Evolutionary conservation across 2,113 vertebrate genomes (phyloP), one percentile per base, ranked within the genome.

Genomic region (Anolis sagrei): DNA sequence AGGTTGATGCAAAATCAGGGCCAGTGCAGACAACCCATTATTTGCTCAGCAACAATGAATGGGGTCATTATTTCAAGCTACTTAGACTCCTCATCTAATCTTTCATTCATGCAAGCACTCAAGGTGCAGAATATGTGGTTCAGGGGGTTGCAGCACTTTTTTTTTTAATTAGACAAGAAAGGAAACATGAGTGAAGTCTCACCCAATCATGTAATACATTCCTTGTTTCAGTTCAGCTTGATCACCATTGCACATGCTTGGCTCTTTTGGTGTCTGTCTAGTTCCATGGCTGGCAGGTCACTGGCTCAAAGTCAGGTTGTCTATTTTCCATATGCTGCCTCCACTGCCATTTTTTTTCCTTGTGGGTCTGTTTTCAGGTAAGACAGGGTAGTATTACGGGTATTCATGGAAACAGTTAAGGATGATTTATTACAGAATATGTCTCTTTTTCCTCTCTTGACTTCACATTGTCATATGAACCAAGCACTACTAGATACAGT

Each of bases 101-200:
- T 27, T 77, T 54, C 79, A 70, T 76, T 62, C 27, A n/a, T 23
- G 68, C 34, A 27, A 32, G 72, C 58, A 13, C 58, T 76, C 29
- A 49, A 74, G 76, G 62, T 25, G 58, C 54, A 87, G 36, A 61
- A 78, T 77, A 72, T 70, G 36, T 14, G 49, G 21, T 83, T 82
- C n/a, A 77, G 49, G 21, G 48, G 10, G 23, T 18, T 87, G 76
- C 27, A 61, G 11, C 23, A 27, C 76, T 77, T 76, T 84, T 61
- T 76, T 77, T 61, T 64, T 49, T 64, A 14, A 62, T 78, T 75
- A 72, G 74, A 51, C 64, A 82, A 73, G 75, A 44, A 58, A 36
- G 75, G 49, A 78, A 48, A 34, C 49, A 34, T 44, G 69, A 51
- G 61, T 70, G 73, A 76, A 54, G 21, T 77, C 49, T 39, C 79